Evolutionary conservation across 1,140 invertebrate genomes (phyloP), one percentile per base, ranked within the genome.

Genomic region (Centruroides vittatus): DNA sequence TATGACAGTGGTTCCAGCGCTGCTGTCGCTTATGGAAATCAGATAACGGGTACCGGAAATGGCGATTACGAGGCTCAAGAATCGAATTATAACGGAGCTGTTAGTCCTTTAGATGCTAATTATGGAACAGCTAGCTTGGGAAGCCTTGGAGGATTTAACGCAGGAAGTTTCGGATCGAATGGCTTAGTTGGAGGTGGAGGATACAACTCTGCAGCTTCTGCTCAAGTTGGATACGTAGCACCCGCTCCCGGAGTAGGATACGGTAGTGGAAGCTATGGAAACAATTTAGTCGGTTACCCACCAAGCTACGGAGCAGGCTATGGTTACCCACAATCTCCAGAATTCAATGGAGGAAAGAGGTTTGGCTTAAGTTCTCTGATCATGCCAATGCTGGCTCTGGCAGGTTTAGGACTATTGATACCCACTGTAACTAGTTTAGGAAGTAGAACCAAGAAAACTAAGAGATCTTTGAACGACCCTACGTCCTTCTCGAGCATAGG

Each of bases 371-470:
- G 66, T 34, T 69, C 67, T 35, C 47, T 70, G 12, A 66, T 70
- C 41, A 69, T 70, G 69, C 69, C 69, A 34, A 65, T 70, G 59
- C 51, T 70, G 3, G 69, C 69, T 35, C 48, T 70, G 9, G 69
- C 69, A 5, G 69, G 69, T 47, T 51, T 70, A 8, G 63, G 62
- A 34, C 61, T 70, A 34, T 55, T 70, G 11, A 60, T 70, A 35
- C 69, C 69, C 10, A 69, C 69, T 10, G 65, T 70, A n/a, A 70
- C 69, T 13, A 70, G 62, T 9, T 13, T 61, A n/a, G 60, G 60
- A 3, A 61, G 59, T 48, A 58, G 63, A 46, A 60, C 8, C 41
- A 66, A 60, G 55, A 59, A 58, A 48, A 58, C 60, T 5, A 66
- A 53, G 8, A 57, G 61, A 47, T 62, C 60, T 6, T 60, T 53